Evolutionary conservation across 2,888 invertebrate species (phyloP).

Genomic region (Drosophila vallismaia): DNA sequence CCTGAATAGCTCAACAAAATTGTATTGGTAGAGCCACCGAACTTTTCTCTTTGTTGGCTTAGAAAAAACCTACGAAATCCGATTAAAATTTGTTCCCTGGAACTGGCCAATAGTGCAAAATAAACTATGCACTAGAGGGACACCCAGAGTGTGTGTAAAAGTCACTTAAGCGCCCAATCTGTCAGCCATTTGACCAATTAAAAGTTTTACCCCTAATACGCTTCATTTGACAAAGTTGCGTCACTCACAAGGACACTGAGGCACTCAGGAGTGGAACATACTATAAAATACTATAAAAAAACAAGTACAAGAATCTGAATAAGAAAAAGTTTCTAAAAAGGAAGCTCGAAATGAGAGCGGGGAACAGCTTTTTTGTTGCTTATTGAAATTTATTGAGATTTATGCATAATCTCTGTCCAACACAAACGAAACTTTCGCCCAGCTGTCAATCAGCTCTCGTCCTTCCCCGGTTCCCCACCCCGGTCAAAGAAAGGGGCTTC

Average conservation of each 20-base stretch:
- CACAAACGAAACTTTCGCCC: conserved; percentile 55
- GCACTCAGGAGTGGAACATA: conserved; percentile 27
- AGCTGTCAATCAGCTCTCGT: conserved; percentile 70
- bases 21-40: neutral
- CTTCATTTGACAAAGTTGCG: conserved; percentile 79
- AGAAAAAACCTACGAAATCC: conserved; percentile 51
- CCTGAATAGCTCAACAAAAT: no score
- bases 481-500: neutral
- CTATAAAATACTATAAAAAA: neutral
- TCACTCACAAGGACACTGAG: conserved; percentile 8
- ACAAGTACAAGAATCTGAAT: conserved; percentile 21
- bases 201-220: conserved; percentile 80
- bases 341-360: conserved; percentile 14
- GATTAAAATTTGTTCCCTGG: conserved; percentile 65
- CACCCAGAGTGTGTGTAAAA: conserved; percentile 42
- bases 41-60: conserved; percentile 1
- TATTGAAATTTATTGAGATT: conserved; percentile 79
- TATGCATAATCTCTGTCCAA: conserved; percentile 71
- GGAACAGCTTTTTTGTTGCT: conserved; percentile 58
- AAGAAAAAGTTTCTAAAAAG: conserved; percentile 38
- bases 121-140: conserved; percentile 45
- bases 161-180: conserved; percentile 78
- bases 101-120: conserved; percentile 57
- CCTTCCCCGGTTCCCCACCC: neutral
- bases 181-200: conserved; percentile 80